Conservation (phyloP, 2,888 invertebrate species). For the Himalopsyche japonica region DNA sequence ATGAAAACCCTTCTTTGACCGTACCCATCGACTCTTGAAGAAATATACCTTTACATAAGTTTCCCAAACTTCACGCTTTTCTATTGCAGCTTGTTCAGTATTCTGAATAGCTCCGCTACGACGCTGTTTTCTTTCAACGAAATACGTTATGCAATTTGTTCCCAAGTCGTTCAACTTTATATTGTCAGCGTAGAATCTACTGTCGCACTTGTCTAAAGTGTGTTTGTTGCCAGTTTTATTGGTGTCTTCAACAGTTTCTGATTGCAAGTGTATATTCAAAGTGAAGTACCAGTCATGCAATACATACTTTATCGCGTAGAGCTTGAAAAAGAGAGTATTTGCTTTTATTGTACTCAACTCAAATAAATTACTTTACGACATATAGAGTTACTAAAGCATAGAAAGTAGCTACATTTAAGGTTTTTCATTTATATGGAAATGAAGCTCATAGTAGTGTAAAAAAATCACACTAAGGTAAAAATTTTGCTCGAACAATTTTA, state of each 20-base stretch:
- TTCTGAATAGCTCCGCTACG: background rate
- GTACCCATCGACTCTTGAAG: background rate
- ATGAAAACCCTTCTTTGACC: background rate
- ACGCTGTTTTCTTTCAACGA: constrained; percentile 12
- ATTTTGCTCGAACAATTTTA: no score
- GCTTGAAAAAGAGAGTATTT: no score
- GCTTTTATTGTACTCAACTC: no score
- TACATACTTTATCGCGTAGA: background rate
- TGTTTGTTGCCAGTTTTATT: background rate
- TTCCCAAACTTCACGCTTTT: background rate
- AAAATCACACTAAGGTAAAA: no score
- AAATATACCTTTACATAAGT: background rate
- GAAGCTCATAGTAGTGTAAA: no score
- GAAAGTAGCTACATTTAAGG: no score
- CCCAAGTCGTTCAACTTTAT: constrained; percentile 26
- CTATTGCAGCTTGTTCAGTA: background rate
- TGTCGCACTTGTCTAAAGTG: constrained; percentile 16
- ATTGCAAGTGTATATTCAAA: background rate
- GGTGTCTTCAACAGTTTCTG: background rate
- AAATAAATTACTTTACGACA: no score
- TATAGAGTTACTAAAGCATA: no score
- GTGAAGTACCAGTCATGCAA: background rate
- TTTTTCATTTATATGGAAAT: no score
- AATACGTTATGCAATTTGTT: constrained; percentile 34
- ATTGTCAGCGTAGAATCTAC: constrained; percentile 1